phyloP scores from a whole-genome alignment of 1,140 invertebrate species.

The Phthorimaea operculella region DNA sequence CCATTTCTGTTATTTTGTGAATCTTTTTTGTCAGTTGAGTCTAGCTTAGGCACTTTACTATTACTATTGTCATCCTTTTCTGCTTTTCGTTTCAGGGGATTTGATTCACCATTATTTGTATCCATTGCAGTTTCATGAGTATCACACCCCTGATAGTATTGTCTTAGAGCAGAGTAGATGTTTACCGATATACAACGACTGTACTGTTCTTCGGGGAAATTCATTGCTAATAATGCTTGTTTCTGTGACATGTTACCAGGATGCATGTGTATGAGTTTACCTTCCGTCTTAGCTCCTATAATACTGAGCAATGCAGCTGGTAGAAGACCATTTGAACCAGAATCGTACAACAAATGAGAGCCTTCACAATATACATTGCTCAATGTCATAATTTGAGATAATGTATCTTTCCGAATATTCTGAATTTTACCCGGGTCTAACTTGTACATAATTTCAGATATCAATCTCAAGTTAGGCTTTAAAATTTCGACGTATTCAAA shows the following conservation, averaged over 20 bases:
- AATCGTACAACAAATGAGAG: constrained; percentile 88
- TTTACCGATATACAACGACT: constrained; percentile 76
- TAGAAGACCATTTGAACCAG: constrained; percentile 83
- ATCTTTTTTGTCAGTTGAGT: constrained; percentile 9
- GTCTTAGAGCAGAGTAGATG: constrained; percentile 77
- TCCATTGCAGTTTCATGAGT: constrained; percentile 26
- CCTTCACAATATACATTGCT: constrained; percentile 83
- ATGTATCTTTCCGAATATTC: constrained; percentile 83
- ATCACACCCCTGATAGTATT: constrained; percentile 70
- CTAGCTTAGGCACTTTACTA: constrained; percentile 33
- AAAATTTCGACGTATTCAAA: constrained; percentile 81
- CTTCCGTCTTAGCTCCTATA: constrained; percentile 73
- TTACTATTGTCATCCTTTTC: constrained; percentile 26
- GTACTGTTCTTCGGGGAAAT: constrained; percentile 75
- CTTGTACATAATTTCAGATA: constrained; percentile 83
- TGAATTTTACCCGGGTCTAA: constrained; percentile 82
- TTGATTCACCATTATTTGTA: constrained; percentile 27
- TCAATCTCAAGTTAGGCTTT: constrained; percentile 77
- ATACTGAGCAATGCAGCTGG: constrained; percentile 83
- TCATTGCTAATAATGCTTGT: constrained; percentile 81
- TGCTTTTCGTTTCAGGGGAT: constrained; percentile 46
- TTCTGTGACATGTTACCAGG: constrained; percentile 82
- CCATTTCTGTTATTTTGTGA: constrained; percentile 10
- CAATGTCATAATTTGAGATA: constrained; percentile 87
- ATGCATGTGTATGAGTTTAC: constrained; percentile 80